A percentile compares a stretch with the other conserved stretches of the same genome.
These are phyloP conservation scores for Tetramorium alpestre DNA, from an alignment of 1,140 invertebrate species.

Conservation along the genomic window DNA sequence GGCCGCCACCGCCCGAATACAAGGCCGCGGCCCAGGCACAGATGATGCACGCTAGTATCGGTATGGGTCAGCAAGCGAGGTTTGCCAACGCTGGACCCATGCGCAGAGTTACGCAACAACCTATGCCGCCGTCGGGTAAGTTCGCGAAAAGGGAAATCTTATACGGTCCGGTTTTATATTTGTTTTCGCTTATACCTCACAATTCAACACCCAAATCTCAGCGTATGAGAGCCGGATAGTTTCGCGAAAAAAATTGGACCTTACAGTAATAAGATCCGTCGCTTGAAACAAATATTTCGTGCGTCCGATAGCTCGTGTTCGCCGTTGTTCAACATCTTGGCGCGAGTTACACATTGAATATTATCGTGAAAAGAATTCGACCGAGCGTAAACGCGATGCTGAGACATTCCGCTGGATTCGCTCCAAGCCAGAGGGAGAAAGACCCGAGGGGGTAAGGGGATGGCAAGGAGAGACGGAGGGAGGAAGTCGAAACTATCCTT, in stretches of 20 bases:
- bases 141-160: neutral
- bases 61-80: constrained; percentile 84
- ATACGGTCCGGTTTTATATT: neutral
- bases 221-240: neutral
- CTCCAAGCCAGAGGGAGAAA: constrained; percentile 43
- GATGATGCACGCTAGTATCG: constrained; percentile 87
- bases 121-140: constrained; percentile 89
- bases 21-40: constrained; percentile 88
- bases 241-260: neutral
- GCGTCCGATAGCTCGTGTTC: too few species aligned
- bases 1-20: constrained; percentile 92
- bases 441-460: neutral
- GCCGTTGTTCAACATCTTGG: constrained; percentile 2
- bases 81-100: constrained; percentile 87
- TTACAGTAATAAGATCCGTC: neutral
- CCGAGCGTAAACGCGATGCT: constrained; percentile 57
- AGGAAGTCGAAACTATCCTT: constrained; percentile 65
- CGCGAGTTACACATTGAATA: constrained; percentile 16
- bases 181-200: neutral
- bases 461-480: neutral
- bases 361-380: constrained; percentile 51
- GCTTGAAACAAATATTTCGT: neutral
- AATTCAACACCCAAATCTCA: neutral
- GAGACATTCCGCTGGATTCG: constrained; percentile 51
- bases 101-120: constrained; percentile 88